phyloP scores from a whole-genome alignment of 2,797 vertebrate genomes.

The Thamnophis elegans region DNA sequence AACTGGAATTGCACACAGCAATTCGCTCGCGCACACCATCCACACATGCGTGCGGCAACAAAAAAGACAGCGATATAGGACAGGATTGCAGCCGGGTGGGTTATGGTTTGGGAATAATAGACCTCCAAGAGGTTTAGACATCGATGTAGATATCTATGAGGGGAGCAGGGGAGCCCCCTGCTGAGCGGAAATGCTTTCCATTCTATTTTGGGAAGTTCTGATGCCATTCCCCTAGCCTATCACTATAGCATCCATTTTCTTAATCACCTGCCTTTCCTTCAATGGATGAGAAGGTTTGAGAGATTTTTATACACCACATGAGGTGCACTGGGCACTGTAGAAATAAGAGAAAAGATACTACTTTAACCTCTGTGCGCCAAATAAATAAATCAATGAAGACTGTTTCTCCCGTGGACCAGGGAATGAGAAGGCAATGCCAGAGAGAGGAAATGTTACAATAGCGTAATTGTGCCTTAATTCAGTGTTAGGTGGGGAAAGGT shows the following conservation, averaged over 20 bases:
- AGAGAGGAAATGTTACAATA: not conserved
- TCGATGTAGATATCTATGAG: not conserved
- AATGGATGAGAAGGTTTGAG: not conserved
- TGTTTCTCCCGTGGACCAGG: not conserved
- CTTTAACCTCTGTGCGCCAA: not conserved
- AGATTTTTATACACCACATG: not conserved
- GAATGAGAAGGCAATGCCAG: not conserved
- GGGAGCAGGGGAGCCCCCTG: not conserved
- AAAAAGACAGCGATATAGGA: too few species aligned
- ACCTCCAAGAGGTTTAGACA: not conserved
- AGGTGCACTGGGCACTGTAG: not conserved
- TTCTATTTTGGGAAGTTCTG: not conserved
- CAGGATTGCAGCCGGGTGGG: too few species aligned
- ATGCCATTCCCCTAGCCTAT: not conserved
- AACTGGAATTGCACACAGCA: too few species aligned
- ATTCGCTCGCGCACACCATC: too few species aligned
- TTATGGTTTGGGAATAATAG: not conserved
- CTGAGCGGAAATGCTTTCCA: not conserved
- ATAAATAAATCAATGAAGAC: not conserved
- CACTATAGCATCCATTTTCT: not conserved
- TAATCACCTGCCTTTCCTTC: not conserved
- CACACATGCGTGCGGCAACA: too few species aligned
- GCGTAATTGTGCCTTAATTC: not conserved
- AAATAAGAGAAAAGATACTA: not conserved
- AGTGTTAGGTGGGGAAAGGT: not conserved